Base-by-base conservation (phyloP, 2,113 vertebrate species). In the Mesocricetus auratus region DNA sequence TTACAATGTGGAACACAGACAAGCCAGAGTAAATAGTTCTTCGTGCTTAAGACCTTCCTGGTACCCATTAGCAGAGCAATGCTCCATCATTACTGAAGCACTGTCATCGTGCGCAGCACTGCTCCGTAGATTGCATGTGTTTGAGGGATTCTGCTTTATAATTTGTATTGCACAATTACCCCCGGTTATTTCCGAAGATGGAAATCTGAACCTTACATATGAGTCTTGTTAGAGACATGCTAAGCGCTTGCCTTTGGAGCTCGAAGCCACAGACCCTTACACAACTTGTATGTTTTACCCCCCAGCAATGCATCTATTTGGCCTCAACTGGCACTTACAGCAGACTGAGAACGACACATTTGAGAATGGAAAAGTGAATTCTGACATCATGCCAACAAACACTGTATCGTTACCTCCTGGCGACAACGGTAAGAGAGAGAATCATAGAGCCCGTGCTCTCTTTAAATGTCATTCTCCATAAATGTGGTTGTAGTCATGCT, bases 301-400 rank as follows among this genome's bases (percentile, higher is more conserved):
- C 98, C 53, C 95, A 99, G 99, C 99, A 97, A 99, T 99, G 99
- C 99, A 99, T 98, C 99, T 99, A 39, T 99, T 99, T 98, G 99
- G 99, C 98, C 99, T 99, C 98, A 99, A 99, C 97, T 99, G 99
- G 99, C 99, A 99, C 98, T 98, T 99, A 89, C 99, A 99, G 97
- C 99, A 99, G 98, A 99, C 99, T 96, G 99, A 99, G 98, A 99
- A 99, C 97, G 99, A 99, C 98, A 99, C 99, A 19, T 99, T 99
- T 98, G 99, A 99, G 98, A 99, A 99, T 47, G 99, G 99, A 96
- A 99, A 99, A 98, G 99, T 99, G 97, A 99, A 99, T 98, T 98
- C 99, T 21, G 99, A 99, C 91, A 98, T 99, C 96, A 98, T 99
- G 97, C 99, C 99, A 98, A 99, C 99, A 5, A 99, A 99, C 98